phyloP scores from a whole-genome alignment of 2,113 vertebrate species.

The Sphyrna mokarran region DNA sequence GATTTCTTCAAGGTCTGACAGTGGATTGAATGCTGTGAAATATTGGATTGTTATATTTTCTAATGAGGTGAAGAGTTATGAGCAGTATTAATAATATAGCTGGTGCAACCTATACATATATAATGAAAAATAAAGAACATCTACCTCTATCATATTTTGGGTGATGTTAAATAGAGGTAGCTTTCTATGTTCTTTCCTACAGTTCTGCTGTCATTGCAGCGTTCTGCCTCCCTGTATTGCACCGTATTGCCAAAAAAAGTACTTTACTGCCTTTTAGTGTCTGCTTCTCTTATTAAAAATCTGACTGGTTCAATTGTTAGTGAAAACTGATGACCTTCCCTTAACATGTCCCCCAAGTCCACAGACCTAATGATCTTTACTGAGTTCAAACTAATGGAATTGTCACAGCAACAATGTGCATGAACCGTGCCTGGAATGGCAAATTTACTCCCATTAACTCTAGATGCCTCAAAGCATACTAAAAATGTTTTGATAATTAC shows the following conservation, averaged over 20 bases:
- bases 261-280: not conserved
- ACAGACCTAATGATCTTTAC: not conserved
- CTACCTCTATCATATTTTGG: not conserved
- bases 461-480: not conserved
- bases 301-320: not conserved
- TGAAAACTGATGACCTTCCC: not conserved
- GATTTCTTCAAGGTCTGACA: not conserved
- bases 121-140: not conserved
- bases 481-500: not conserved
- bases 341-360: not conserved
- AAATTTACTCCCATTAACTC: not conserved
- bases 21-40: not conserved
- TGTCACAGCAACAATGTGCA: not conserved
- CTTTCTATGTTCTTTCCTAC: not conserved
- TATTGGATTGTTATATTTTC: not conserved
- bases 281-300: not conserved
- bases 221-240: not conserved
- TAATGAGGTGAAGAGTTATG: not conserved
- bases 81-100: not conserved
- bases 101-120: not conserved
- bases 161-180: not conserved
- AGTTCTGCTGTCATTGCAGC: not conserved
- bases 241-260: not conserved
- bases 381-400: not conserved
- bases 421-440: not conserved